Percentiles rank a stretch among this genome's conserved stretches.
phyloP scores from a whole-genome alignment of 1,140 invertebrate genomes.

The Bacillus rossius region DNA sequence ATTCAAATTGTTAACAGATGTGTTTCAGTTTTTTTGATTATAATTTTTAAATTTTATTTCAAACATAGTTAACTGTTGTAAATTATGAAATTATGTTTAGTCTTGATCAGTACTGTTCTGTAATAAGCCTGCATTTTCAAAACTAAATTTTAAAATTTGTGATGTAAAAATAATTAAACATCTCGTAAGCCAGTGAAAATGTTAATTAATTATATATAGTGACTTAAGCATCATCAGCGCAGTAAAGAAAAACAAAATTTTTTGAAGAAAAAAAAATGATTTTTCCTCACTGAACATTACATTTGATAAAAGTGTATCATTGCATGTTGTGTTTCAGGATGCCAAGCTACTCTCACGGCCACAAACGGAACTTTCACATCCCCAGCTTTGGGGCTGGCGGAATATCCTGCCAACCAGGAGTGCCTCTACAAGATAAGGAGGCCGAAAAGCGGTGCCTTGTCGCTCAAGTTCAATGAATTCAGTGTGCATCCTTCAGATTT shows the following conservation, averaged over 20 bases:
- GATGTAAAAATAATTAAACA: not conserved
- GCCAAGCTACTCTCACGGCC: conserved; percentile 71
- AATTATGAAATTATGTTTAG: not conserved
- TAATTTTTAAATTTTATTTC: too few species aligned
- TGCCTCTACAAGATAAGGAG: conserved; percentile 85
- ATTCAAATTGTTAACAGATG: too few species aligned
- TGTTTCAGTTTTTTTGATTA: too few species aligned
- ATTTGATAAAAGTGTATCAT: too few species aligned
- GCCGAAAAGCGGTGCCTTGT: conserved; percentile 74
- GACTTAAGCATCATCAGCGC: too few species aligned
- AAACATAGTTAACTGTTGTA: too few species aligned
- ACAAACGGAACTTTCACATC: conserved; percentile 80
- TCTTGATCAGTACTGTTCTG: too few species aligned
- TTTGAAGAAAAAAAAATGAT: too few species aligned
- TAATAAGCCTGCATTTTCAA: too few species aligned
- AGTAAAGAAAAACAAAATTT: too few species aligned
- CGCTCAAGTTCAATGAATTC: conserved; percentile 82
- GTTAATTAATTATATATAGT: not conserved
- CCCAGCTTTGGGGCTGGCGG: conserved; percentile 74
- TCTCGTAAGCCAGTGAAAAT: not conserved
- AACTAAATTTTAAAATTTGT: not conserved
- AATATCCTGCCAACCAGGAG: conserved; percentile 90
- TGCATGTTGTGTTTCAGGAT: conserved; percentile 42
- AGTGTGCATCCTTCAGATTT: conserved; percentile 80
- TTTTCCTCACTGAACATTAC: too few species aligned